Conservation (phyloP, 2,888 invertebrate species). For the Rosalia funebris region DNA sequence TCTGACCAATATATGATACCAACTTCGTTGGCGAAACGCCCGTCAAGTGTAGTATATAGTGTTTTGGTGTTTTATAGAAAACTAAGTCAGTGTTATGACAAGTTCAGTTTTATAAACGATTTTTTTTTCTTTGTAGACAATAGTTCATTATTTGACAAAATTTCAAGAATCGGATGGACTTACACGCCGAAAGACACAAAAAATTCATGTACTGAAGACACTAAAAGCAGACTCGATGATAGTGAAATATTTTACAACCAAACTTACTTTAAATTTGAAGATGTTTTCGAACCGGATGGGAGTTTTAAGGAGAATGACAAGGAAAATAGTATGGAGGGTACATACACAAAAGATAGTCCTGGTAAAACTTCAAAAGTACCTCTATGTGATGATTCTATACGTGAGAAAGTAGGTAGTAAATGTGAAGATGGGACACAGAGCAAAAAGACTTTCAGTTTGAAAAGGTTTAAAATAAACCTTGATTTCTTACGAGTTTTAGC, state of each 20-base stretch:
- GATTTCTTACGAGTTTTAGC: slow-evolving; percentile 30
- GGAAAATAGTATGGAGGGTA: neutral
- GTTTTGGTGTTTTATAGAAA: no score
- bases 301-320: neutral
- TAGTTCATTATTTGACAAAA: slow-evolving; percentile 17
- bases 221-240: neutral
- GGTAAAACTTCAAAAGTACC: slow-evolving; percentile 1
- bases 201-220: neutral
- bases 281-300: slow-evolving; percentile 9
- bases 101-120: no score
- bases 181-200: slow-evolving; percentile 13
- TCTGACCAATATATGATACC: no score
- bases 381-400: neutral
- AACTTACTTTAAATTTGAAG: slow-evolving; percentile 22
- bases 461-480: slow-evolving; percentile 32
- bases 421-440: slow-evolving; percentile 12
- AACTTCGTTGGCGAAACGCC: no score
- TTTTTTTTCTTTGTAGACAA: neutral
- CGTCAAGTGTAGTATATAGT: no score
- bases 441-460: slow-evolving; percentile 29
- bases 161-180: slow-evolving; percentile 26
- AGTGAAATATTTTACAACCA: neutral
- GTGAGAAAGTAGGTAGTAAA: neutral
- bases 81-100: no score
- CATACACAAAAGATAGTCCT: neutral